phyloP scores from a whole-genome alignment of 2,888 invertebrate genomes.

The Oxystoma pomonae region DNA sequence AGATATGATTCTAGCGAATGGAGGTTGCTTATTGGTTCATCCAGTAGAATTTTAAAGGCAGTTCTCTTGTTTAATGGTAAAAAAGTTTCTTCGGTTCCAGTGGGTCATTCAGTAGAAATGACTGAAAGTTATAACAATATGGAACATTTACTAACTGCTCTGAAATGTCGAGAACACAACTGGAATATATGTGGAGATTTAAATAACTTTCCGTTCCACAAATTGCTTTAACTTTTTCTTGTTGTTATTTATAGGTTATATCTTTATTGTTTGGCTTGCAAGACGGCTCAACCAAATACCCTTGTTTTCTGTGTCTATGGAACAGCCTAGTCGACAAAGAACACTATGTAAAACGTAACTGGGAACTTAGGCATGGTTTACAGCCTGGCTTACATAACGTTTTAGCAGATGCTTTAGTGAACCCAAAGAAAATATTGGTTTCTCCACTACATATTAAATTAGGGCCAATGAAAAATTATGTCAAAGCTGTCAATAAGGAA shows the following conservation, averaged over 20 bases:
- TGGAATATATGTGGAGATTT: no score
- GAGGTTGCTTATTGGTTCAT: no score
- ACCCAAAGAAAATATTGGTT: constrained; percentile 6
- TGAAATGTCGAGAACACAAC: no score
- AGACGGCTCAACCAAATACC: constrained; percentile 1
- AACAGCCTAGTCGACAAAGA: background rate
- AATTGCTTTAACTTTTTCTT: no score
- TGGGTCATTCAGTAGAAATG: no score
- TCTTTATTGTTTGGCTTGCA: constrained; percentile 8
- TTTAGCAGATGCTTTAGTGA: constrained; percentile 1
- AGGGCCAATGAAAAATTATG: background rate
- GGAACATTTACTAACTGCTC: no score
- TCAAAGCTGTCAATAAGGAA: constrained; percentile 6
- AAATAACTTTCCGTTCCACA: no score
- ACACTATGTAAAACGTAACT: constrained; percentile 6
- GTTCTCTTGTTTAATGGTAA: no score
- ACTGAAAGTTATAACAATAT: no score
- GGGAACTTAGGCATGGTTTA: constrained; percentile 1
- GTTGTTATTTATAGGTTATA: constrained; percentile 8
- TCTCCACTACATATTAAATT: constrained; percentile 4
- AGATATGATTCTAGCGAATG: no score
- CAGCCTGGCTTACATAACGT: background rate
- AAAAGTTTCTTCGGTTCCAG: no score
- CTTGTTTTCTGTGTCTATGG: constrained; percentile 3
- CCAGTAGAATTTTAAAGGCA: no score